These are phyloP conservation scores for Lates calcarifer DNA, from an alignment of 2,113 vertebrate genomes.

Conservation along the genomic window DNA sequence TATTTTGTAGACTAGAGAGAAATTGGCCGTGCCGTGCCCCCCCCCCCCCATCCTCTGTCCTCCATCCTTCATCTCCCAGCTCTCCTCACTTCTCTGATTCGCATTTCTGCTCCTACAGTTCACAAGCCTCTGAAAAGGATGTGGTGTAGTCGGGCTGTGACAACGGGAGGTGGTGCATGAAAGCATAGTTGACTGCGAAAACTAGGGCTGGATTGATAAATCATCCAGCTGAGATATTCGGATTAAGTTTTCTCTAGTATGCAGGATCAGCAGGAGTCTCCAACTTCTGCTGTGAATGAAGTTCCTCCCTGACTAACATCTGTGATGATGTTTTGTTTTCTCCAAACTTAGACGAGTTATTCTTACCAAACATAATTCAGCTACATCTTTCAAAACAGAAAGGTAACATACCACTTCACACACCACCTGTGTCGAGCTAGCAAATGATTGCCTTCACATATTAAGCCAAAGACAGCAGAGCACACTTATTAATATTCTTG, in stretches of 20 bases:
- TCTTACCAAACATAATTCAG: background rate
- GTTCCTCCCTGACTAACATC: background rate
- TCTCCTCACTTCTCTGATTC: conserved; percentile 37
- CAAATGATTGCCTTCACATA: background rate
- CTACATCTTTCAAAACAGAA: background rate
- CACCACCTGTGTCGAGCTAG: conserved; percentile 15
- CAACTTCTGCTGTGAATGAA: background rate
- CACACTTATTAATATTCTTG: background rate
- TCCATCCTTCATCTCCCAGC: background rate
- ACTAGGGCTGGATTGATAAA: conserved; percentile 34
- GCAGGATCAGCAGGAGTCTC: conserved; percentile 8
- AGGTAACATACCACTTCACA: conserved; percentile 2
- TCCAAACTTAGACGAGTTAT: background rate
- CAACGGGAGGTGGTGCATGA: conserved; percentile 29
- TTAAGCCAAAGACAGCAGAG: background rate
- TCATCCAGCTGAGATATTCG: conserved; percentile 12
- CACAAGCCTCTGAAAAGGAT: conserved; percentile 9
- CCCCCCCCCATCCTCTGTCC: background rate
- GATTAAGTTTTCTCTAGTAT: conserved; percentile 19
- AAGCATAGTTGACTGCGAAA: conserved; percentile 32
- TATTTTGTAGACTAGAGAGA: too few species aligned
- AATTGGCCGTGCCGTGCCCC: too few species aligned
- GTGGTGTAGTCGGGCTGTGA: background rate
- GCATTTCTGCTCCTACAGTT: conserved; percentile 23
- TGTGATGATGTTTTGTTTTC: background rate